phyloP scores from a whole-genome alignment of 2,797 vertebrate genomes.

The Anniella stebbinsi region DNA sequence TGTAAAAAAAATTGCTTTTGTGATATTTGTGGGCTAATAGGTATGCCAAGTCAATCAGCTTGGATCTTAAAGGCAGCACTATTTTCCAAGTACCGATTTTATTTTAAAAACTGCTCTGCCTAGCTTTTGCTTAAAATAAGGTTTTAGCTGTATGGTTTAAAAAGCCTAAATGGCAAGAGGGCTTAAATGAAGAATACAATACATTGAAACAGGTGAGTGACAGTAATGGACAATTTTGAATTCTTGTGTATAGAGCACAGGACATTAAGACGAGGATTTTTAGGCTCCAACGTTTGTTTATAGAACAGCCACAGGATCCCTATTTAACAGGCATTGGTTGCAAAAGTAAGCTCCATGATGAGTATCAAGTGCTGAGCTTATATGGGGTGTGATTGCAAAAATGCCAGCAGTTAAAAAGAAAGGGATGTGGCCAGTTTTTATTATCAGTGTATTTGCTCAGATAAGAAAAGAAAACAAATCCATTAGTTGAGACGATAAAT shows the following conservation, averaged over 20 bases:
- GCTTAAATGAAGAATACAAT: slow-evolving; percentile 56
- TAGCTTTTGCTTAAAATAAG: slow-evolving; percentile 21
- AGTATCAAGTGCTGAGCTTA: slow-evolving; percentile 21
- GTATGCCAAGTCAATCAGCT: slow-evolving; percentile 11
- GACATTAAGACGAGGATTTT: slow-evolving; percentile 53
- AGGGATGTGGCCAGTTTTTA: slow-evolving; percentile 18
- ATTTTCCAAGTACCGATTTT: slow-evolving; percentile 20
- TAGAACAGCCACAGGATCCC: slow-evolving; percentile 52
- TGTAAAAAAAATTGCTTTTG: background rate
- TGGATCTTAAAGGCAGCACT: background rate
- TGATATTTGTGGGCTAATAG: slow-evolving; percentile 12
- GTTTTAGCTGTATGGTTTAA: background rate
- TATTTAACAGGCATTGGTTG: slow-evolving; percentile 55
- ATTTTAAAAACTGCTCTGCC: background rate
- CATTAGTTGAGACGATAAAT: background rate
- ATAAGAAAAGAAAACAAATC: background rate
- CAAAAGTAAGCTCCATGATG: slow-evolving; percentile 32
- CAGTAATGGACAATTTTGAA: slow-evolving; percentile 62
- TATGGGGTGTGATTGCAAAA: slow-evolving; percentile 30
- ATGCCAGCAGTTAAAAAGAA: slow-evolving; percentile 35
- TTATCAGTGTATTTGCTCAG: background rate
- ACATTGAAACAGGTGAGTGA: slow-evolving; percentile 40
- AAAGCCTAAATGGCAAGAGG: background rate
- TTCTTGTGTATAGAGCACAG: slow-evolving; percentile 25
- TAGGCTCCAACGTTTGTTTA: slow-evolving; percentile 56